Evolutionary conservation across 2,888 invertebrate species (phyloP).

Genomic region (Dicranocentrus wangi): DNA sequence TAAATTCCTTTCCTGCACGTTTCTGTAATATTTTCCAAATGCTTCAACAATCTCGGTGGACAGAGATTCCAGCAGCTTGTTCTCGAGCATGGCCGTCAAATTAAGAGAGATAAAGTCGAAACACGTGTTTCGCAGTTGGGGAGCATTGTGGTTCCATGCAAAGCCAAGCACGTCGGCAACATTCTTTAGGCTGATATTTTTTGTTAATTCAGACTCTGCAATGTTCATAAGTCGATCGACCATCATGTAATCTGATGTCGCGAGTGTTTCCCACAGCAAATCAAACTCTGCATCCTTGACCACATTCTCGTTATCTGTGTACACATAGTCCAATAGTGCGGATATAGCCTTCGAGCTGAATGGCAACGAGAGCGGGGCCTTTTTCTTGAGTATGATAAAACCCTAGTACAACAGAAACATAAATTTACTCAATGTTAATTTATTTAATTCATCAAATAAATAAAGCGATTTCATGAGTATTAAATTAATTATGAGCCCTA

Average conservation of each 20-base stretch:
- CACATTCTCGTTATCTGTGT: conserved; percentile 81
- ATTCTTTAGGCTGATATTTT: conserved; percentile 83
- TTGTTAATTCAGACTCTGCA: conserved; percentile 81
- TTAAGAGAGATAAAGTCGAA: conserved; percentile 87
- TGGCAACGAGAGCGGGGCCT: conserved; percentile 79
- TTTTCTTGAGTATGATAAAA: too few relatives aligned
- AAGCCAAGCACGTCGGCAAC: conserved; percentile 85
- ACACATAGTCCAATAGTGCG: conserved; percentile 83
- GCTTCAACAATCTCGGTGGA: conserved; percentile 80
- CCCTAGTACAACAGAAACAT: too few relatives aligned
- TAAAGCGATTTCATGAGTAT: too few relatives aligned
- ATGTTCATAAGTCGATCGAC: conserved; percentile 82
- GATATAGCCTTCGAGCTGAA: conserved; percentile 77
- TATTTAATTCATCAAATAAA: too few relatives aligned
- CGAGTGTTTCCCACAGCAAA: conserved; percentile 83
- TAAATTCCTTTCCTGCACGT: conserved; percentile 43
- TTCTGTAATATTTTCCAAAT: conserved; percentile 81
- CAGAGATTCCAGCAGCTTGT: conserved; percentile 80
- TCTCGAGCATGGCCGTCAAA: conserved; percentile 82
- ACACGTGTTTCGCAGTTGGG: conserved; percentile 82
- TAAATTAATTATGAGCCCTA: too few relatives aligned
- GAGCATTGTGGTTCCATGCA: conserved; percentile 84
- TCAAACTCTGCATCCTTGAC: conserved; percentile 80
- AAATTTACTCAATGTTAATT: too few relatives aligned
- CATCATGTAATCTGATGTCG: conserved; percentile 87